Percentiles rank a stretch among this genome's conserved stretches.
Conservation (phyloP, 2,113 vertebrate species). For the Mastomys natalensis region DNA sequence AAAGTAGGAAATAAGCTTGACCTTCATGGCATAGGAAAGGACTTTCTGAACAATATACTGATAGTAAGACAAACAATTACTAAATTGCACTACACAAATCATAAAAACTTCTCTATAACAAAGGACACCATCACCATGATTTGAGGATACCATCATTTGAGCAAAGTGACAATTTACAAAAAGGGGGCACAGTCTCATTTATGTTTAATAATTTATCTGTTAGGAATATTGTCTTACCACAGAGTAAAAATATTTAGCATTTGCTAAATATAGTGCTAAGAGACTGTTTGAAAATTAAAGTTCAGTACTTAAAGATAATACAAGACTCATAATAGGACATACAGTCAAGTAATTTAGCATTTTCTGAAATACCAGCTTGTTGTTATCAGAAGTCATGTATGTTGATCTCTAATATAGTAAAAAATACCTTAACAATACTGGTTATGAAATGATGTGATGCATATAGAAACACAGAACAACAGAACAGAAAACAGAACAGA, state of each 20-base stretch:
- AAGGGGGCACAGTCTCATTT: not conserved
- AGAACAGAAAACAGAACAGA: too few relatives aligned
- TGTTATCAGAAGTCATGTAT: not conserved
- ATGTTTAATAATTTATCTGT: conserved; percentile 1
- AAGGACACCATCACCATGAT: not conserved
- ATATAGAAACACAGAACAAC: not conserved
- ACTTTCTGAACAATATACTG: not conserved
- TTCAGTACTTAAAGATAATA: conserved; percentile 6
- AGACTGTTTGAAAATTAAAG: not conserved
- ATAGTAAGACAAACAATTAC: not conserved
- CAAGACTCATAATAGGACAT: not conserved
- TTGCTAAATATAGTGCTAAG: conserved; percentile 10
- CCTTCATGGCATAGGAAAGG: not conserved
- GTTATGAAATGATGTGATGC: not conserved
- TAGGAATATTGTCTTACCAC: not conserved
- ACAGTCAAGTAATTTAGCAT: not conserved
- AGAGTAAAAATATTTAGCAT: conserved; percentile 10
- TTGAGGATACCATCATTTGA: not conserved
- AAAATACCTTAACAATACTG: not conserved
- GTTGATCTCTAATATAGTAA: not conserved
- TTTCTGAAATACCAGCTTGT: not conserved
- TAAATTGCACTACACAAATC: not conserved
- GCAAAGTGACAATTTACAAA: not conserved
- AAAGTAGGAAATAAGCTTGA: not conserved
- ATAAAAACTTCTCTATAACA: not conserved